These are phyloP conservation scores for Hyppa rectilinea DNA, from an alignment of 2,888 invertebrate genomes.

Conservation along the genomic window DNA sequence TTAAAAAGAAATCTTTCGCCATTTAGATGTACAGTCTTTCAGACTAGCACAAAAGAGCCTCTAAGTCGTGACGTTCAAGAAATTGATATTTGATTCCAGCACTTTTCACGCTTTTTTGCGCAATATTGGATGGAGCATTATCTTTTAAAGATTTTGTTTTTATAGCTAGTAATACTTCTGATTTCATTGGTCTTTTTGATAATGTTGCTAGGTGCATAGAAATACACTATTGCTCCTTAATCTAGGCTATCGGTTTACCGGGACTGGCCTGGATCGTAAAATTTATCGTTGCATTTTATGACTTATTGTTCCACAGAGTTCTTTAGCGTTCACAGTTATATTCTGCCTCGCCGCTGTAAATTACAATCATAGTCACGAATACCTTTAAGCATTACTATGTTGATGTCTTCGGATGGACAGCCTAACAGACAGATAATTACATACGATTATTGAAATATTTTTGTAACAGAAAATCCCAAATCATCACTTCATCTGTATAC, in stretches of 20 bases:
- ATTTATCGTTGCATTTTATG: conserved; percentile 85
- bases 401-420: conserved; percentile 55
- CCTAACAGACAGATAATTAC: conserved; percentile 36
- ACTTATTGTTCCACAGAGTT: conserved; percentile 82
- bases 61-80: conserved; percentile 35
- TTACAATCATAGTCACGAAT: conserved; percentile 71
- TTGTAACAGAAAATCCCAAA: conserved; percentile 2
- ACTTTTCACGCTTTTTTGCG: conserved; percentile 36
- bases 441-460: conserved; percentile 30
- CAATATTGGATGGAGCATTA: conserved; percentile 33
- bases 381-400: conserved; percentile 62
- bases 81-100: conserved; percentile 55
- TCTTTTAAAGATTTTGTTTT: conserved; percentile 39
- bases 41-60: conserved; percentile 11
- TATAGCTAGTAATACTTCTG: conserved; percentile 34
- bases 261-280: conserved; percentile 81
- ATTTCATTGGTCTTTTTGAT: conserved; percentile 43
- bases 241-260: conserved; percentile 86
- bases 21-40: conserved; percentile 7
- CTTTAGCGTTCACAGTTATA: conserved; percentile 71
- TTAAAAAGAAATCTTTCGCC: conserved; percentile 15
- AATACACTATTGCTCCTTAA: conserved; percentile 61
- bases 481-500: not conserved
- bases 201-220: conserved; percentile 41
- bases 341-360: conserved; percentile 57